Base-by-base conservation (phyloP, 2,797 vertebrate species). In the Cirrhinus molitorella region DNA sequence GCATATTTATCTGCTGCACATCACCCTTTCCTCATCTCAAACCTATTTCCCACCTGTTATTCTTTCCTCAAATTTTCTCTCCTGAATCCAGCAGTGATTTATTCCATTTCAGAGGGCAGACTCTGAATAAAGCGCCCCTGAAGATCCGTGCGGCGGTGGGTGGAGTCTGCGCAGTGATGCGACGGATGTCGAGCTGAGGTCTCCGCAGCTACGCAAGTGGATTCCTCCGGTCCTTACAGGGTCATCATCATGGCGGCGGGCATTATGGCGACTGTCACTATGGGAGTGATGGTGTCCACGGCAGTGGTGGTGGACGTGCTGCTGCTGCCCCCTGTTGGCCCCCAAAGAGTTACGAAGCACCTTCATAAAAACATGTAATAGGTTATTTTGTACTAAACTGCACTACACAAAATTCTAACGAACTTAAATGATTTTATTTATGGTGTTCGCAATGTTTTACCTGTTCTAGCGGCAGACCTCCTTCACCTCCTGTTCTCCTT, bases 121-220 rank as follows among this genome's bases (percentile, higher is more conserved):
- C 92, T 99, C 98, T 53, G 94, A 94, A 89, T 94, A 95, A 79
- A 95, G 90, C 21, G 95, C 96, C 3, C 94, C 96, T 3, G 98
- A 95, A 47, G 95, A 96, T 83, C 96, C 97, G 5, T 95, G 96
- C 0, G 95, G 92, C 0, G 93, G 93, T n/a, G 94, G 71, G 12
- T 92, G 94, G 1, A 98, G 89, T 28, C 96, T 95, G 7, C 96
- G 94, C 63, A 98, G 90, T 2, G 97, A 96, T 0, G 85, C 87
- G 0, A 93, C 91, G 0, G 97, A 97, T 0, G 96, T 94, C 1
- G 96, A 98, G 90, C 95, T 99, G 81, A 99, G 93, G 87, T 99
- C 98, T 3, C 97, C 98, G 0, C 98, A 99, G 93, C 98, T 99
- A 74, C 95, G 96, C 81, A 99, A 93, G 91, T 98, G 97, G 80